Base-by-base conservation (phyloP, 2,797 vertebrate genomes). In the Chloroceryle inda region DNA sequence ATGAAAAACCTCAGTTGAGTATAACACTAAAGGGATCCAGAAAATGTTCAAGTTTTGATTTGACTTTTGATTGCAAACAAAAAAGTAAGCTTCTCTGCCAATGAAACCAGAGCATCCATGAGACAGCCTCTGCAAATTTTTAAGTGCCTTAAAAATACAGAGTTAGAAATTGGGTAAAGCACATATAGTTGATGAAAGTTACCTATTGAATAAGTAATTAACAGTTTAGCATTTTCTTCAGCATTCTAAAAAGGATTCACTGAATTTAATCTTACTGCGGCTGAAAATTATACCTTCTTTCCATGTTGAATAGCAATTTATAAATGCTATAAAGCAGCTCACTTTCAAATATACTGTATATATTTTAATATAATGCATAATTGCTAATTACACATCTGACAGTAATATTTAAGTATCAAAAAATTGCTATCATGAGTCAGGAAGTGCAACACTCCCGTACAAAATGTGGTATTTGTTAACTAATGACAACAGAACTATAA, bases 401-500 rank as follows among this genome's bases (percentile, higher is more conserved):
- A 88, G 15, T 79, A 44, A 74, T 78, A 78, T 69, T 87, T 76
- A 95, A 31, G 22, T 91, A 77, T 69, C 11, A 91, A 79, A 79
- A 90, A 92, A 92, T 55, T 85, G 22, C 19, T 45, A 45, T 14
- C 37, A 53, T 37, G 13, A 88, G 10, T 75, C 64, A 75, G 69
- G 82, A 96, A 95, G 33, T 85, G 33, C 29, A 96, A 67, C 75
- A 42, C 18, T 67, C 19, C 53, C 10, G 22, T 38, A 78, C 5
- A 50, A 23, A 89, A 77, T 73, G 20, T 38, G 80, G 62, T 91
- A 49, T 68, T 93, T 74, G 52, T 63, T 79, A 84, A 42, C 74
- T 96, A 91, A 92, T 92, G 91, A 79, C 88, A 97, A 79, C 21
- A 5, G 50, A 91, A 75, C 82, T 93, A 23, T 91, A 95, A 88